These are phyloP conservation scores for Drosophila rhopaloa DNA, from an alignment of 1,140 invertebrate species.

Conservation along the genomic window DNA sequence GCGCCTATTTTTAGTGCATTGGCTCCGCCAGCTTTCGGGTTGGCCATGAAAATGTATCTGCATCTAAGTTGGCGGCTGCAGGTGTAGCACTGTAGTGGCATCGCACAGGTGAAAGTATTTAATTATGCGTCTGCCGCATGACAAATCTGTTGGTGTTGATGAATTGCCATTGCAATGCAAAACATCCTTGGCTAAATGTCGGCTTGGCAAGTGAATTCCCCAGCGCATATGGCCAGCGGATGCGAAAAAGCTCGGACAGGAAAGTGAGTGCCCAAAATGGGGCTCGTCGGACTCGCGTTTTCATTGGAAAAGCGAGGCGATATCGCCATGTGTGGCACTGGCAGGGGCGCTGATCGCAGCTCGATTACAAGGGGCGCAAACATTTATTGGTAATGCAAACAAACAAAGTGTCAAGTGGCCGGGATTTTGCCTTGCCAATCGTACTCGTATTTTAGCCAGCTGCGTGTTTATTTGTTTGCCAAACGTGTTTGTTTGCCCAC, in stretches of 20 bases:
- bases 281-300: slow-evolving; percentile 40
- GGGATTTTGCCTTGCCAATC: slow-evolving; percentile 40
- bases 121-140: slow-evolving; percentile 74
- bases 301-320: slow-evolving; percentile 63
- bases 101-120: slow-evolving; percentile 78
- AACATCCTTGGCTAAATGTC: slow-evolving; percentile 66
- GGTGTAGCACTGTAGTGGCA: background rate
- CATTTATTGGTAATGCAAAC: slow-evolving; percentile 51
- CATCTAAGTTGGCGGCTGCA: slow-evolving; percentile 39
- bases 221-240: slow-evolving; percentile 38
- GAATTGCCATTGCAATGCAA: slow-evolving; percentile 71
- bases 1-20: slow-evolving; percentile 77
- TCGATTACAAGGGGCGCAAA: slow-evolving; percentile 50
- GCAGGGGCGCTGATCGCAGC: slow-evolving; percentile 42
- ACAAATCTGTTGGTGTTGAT: slow-evolving; percentile 74
- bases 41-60: slow-evolving; percentile 70
- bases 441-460: slow-evolving; percentile 31
- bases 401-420: slow-evolving; percentile 41
- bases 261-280: slow-evolving; percentile 69
- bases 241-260: slow-evolving; percentile 60
- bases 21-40: slow-evolving; percentile 56
- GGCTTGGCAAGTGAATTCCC: slow-evolving; percentile 31
- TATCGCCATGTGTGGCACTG: slow-evolving; percentile 40
- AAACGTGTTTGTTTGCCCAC: slow-evolving; percentile 37
- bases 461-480: slow-evolving; percentile 44